Percentiles rank a stretch among this genome's conserved stretches.
phyloP scores from a whole-genome alignment of 2,113 vertebrate genomes.

The Acanthochromis polyacanthus region DNA sequence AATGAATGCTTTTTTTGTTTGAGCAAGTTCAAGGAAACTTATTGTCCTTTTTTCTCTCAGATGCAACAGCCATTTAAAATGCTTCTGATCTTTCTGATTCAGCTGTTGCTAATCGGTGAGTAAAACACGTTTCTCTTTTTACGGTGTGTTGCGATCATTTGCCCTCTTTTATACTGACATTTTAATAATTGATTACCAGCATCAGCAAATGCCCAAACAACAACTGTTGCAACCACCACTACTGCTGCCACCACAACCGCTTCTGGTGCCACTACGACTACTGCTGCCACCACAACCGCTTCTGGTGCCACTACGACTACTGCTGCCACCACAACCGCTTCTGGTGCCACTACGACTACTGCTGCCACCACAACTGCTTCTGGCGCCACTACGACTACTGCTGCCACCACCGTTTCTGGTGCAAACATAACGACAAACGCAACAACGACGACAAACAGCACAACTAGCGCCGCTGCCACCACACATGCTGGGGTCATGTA shows the following conservation, averaged over 20 bases:
- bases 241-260: not conserved
- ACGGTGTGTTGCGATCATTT: not conserved
- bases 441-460: not conserved
- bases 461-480: not conserved
- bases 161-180: not conserved
- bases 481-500: constrained; percentile 2
- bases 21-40: not conserved
- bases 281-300: accelerated
- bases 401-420: not conserved
- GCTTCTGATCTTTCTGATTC: constrained; percentile 50
- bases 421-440: not conserved
- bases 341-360: accelerated
- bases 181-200: constrained; percentile 14
- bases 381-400: not conserved
- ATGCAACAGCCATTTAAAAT: constrained; percentile 35
- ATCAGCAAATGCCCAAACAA: constrained; percentile 15
- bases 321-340: accelerated
- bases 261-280: too few relatives aligned
- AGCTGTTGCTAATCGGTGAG: constrained; percentile 57
- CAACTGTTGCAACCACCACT: not conserved
- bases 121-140: not conserved
- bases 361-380: accelerated
- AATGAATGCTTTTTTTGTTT: not conserved
- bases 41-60: constrained; percentile 21
- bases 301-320: not conserved